phyloP scores from a whole-genome alignment of 2,888 invertebrate species.

The Cremastinae sp. region DNA sequence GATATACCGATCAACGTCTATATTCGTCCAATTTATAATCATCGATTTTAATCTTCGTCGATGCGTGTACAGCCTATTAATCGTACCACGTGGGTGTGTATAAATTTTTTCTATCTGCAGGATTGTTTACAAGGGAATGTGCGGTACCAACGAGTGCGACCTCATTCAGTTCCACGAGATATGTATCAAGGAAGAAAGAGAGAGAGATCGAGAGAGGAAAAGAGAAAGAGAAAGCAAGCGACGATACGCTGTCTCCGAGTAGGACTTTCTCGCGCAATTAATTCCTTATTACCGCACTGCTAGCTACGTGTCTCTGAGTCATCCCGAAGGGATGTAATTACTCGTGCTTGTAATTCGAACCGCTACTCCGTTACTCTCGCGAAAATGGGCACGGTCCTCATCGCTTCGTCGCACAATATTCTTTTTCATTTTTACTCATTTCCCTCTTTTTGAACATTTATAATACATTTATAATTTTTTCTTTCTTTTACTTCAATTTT shows the following conservation, averaged over 20 bases:
- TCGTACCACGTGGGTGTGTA: slow-evolving; percentile 42
- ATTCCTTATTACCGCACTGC: slow-evolving; percentile 71
- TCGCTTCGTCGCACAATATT: slow-evolving; percentile 3
- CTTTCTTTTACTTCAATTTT: neutral
- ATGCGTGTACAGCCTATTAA: slow-evolving; percentile 28
- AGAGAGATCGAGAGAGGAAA: slow-evolving; percentile 30
- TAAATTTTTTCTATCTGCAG: slow-evolving; percentile 16
- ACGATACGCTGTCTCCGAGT: slow-evolving; percentile 48
- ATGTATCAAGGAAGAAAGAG: too few relatives aligned
- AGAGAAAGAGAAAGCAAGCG: slow-evolving; percentile 36
- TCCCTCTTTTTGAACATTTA: neutral
- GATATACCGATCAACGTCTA: too few relatives aligned
- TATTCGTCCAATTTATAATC: slow-evolving; percentile 24
- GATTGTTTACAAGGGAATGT: slow-evolving; percentile 28
- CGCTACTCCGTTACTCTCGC: slow-evolving; percentile 69
- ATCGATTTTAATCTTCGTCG: slow-evolving; percentile 37
- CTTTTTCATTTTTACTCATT: neutral
- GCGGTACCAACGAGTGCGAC: slow-evolving; percentile 41
- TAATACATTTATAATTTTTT: slow-evolving; percentile 3
- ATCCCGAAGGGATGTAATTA: slow-evolving; percentile 54
- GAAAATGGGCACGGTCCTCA: slow-evolving; percentile 61
- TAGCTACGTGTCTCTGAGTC: slow-evolving; percentile 62
- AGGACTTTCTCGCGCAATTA: slow-evolving; percentile 65
- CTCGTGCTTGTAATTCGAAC: slow-evolving; percentile 39
- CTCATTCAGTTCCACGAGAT: slow-evolving; percentile 55